These are phyloP conservation scores for Scaptodrosophila latifasciaeformis DNA, from an alignment of 2,888 invertebrate species.

Conservation along the genomic window DNA sequence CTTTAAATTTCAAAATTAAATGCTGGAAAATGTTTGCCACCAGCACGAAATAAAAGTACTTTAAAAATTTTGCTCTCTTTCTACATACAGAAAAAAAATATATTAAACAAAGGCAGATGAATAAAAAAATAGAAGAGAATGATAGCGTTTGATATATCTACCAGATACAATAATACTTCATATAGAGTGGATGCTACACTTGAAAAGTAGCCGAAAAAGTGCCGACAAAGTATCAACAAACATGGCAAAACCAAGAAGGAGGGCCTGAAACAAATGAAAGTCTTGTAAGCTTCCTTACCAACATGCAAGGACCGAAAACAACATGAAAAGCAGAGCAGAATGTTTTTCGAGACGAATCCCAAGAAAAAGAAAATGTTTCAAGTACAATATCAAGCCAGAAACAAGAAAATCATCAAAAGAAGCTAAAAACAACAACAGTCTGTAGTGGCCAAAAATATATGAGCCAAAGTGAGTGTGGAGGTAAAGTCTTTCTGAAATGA, in stretches of 20 bases:
- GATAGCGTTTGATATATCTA: conserved; percentile 55
- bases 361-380: too few relatives aligned
- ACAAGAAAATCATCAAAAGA: too few relatives aligned
- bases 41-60: conserved; percentile 7
- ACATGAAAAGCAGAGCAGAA: too few relatives aligned
- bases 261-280: conserved; percentile 67
- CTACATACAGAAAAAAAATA: conserved; percentile 30
- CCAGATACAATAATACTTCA: conserved; percentile 58
- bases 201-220: conserved; percentile 65
- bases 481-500: background rate
- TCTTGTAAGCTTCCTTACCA: conserved; percentile 43
- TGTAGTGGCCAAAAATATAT: background rate
- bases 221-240: conserved; percentile 69
- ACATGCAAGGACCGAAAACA: too few relatives aligned
- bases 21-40: conserved; percentile 26
- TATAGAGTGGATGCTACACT: conserved; percentile 40
- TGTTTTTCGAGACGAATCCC: too few relatives aligned
- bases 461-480: too few relatives aligned
- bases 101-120: background rate
- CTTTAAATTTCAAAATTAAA: conserved; percentile 48
- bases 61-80: too few relatives aligned
- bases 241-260: conserved; percentile 52
- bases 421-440: conserved; percentile 63
- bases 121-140: conserved; percentile 18
- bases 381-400: too few relatives aligned